Conservation (phyloP, 1,140 invertebrate genomes). For the Chionoecetes opilio region DNA sequence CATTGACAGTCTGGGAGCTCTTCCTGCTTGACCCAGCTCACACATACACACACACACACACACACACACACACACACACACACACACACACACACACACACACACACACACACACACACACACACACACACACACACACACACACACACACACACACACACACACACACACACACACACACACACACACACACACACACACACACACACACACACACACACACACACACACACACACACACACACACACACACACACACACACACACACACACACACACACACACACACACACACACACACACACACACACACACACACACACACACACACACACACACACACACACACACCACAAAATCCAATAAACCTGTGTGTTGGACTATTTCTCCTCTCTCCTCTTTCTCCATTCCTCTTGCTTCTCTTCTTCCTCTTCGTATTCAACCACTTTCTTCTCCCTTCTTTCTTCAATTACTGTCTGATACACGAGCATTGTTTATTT, state of each 20-base stretch:
- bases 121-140: slow-evolving; percentile 58
- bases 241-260: too few species aligned
- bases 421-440: background rate
- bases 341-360: background rate
- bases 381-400: too few species aligned
- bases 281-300: too few species aligned
- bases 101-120: slow-evolving; percentile 58
- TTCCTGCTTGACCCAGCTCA: slow-evolving; percentile 15
- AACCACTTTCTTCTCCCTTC: background rate
- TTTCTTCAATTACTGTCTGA: background rate
- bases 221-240: too few species aligned
- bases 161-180: too few species aligned
- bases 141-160: slow-evolving; percentile 41
- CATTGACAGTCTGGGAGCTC: background rate
- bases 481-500: background rate
- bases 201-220: too few species aligned
- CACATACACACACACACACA: slow-evolving; percentile 57
- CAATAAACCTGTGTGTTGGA: background rate
- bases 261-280: too few species aligned
- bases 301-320: too few species aligned
- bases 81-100: slow-evolving; percentile 58
- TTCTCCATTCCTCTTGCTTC: background rate
- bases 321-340: too few species aligned
- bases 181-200: too few species aligned
- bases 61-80: slow-evolving; percentile 61